Conservation (phyloP, 2,797 vertebrate species). For the Okamejei kenojei region DNA sequence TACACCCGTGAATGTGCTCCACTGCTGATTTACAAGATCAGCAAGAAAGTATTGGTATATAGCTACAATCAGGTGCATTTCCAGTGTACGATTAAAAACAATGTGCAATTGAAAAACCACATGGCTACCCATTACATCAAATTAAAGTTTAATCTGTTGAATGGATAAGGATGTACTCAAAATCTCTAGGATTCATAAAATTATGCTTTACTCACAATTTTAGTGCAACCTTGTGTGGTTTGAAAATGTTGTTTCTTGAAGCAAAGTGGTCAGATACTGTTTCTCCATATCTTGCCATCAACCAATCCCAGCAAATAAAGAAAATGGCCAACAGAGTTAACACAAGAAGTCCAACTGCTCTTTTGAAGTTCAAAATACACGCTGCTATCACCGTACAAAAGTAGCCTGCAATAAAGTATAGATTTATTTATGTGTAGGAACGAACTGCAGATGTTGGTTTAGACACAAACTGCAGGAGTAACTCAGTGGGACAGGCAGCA, state of each 20-base stretch:
- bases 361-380: slow-evolving; percentile 68
- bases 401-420: slow-evolving; percentile 54
- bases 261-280: slow-evolving; percentile 52
- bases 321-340: slow-evolving; percentile 59
- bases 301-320: slow-evolving; percentile 71
- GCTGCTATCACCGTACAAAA: slow-evolving; percentile 62
- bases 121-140: neutral
- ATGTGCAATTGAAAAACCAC: neutral
- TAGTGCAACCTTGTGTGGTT: slow-evolving; percentile 62
- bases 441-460: too few relatives aligned
- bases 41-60: neutral
- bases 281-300: slow-evolving; percentile 60
- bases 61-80: neutral
- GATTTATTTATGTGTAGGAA: neutral
- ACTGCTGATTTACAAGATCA: neutral
- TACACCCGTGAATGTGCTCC: neutral
- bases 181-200: neutral
- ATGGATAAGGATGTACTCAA: neutral
- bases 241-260: slow-evolving; percentile 49
- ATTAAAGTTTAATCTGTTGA: neutral
- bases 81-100: neutral
- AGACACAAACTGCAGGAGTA: too few relatives aligned
- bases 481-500: too few relatives aligned
- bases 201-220: slow-evolving; percentile 63
- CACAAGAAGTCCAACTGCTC: slow-evolving; percentile 66